Evolutionary conservation across 2,888 invertebrate genomes (phyloP), one percentile per base, ranked within the genome.

Genomic region (Drosophila mettleri): DNA sequence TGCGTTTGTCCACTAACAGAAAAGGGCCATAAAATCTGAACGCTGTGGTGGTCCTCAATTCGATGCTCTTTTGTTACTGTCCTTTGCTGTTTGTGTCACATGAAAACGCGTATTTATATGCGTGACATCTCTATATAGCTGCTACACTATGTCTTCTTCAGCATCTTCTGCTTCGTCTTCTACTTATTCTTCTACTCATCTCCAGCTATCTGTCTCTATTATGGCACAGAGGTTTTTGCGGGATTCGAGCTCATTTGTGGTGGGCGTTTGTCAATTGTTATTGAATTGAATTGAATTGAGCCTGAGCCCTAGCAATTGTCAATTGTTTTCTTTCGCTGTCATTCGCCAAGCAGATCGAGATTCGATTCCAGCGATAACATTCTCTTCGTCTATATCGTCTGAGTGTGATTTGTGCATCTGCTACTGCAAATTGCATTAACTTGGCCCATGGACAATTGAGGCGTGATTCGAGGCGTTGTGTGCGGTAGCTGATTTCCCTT

Each of bases 381-480:
- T 58, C 66, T 43, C n/a, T 24, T 24, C 3, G 24, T 24, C 24
- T 8, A 24, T 20, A 12, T 39, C 12, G 12, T 39, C 20, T 6
- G 41, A 22, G 22, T 39, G 18, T 49, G 29, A 38, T 52, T 52
- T 38, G 52, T 52, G 60, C 84, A 70, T 67, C 74, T 70, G 88
- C 80, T 59, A 67, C 72, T 69, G 66, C 85, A 84, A 82, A 86
- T 86, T 73, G 85, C 69, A 67, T 84, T 82, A 82, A 46, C 79
- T 68, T 77, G 57, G 69, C 70, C 69, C 69, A 70, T 29, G 48
- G 61, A 88, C 83, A 86, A 83, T 83, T 70, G 86, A 83, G 88
- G 88, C 83, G 88, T 88, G 83, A 83, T 83, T 85, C 12, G 88
- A 74, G 77, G 80, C 81, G 74, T 74, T 80, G 81, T 86, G 81